Conservation (phyloP, 2,797 vertebrate genomes). For the Cetoscarus ocellatus region DNA sequence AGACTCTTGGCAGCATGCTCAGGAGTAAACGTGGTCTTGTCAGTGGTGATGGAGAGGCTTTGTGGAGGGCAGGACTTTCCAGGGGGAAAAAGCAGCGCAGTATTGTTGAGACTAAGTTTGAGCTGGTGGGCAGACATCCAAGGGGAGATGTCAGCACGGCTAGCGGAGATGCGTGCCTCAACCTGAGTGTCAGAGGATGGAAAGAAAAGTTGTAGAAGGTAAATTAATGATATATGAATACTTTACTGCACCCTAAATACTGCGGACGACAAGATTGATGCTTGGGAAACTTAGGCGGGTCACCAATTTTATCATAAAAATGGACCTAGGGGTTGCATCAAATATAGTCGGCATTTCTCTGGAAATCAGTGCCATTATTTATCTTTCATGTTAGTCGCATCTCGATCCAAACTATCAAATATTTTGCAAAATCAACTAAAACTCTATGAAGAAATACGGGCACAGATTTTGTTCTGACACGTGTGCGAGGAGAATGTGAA, state of each 20-base stretch:
- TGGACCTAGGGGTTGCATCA: not conserved
- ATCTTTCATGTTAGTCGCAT: constrained; percentile 4
- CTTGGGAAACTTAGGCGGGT: constrained; percentile 11
- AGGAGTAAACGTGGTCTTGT: constrained; percentile 62
- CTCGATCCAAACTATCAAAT: not conserved
- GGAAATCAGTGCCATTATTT: not conserved
- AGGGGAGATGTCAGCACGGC: constrained; percentile 57
- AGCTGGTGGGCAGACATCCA: constrained; percentile 60
- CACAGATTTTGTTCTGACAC: constrained; percentile 15
- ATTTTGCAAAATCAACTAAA: constrained; percentile 17
- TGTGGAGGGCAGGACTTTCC: constrained; percentile 67
- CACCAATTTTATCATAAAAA: constrained; percentile 10
- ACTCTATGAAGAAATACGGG: constrained; percentile 3
- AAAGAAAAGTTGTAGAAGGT: constrained; percentile 43
- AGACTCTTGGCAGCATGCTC: constrained; percentile 56
- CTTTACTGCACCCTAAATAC: constrained; percentile 24
- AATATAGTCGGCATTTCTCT: too few species aligned
- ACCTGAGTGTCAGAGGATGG: constrained; percentile 56
- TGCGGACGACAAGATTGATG: not conserved
- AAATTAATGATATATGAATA: constrained; percentile 30
- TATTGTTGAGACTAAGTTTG: constrained; percentile 66
- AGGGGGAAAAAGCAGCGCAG: constrained; percentile 47
- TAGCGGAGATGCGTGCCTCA: constrained; percentile 51
- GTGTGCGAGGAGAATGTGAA: constrained; percentile 23
- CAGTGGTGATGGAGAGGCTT: constrained; percentile 68